These are phyloP conservation scores for Bhutanitis thaidina DNA, from an alignment of 2,888 invertebrate genomes.

Conservation along the genomic window DNA sequence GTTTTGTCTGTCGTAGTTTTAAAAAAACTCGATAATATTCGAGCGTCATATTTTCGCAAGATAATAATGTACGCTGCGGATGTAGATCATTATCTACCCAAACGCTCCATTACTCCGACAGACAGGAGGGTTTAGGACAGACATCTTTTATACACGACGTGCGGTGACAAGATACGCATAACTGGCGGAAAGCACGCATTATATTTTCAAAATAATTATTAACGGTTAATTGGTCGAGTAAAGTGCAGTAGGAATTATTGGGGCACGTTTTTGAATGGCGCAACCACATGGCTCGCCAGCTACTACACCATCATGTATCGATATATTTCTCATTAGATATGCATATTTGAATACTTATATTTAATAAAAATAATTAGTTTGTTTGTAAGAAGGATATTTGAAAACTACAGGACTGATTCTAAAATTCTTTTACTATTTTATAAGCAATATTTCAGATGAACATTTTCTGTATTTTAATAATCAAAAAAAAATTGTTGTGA, in stretches of 20 bases:
- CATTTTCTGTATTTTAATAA: no score
- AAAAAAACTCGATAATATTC: neutral
- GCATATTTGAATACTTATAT: no score
- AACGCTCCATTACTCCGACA: constrained; percentile 13
- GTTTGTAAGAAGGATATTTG: no score
- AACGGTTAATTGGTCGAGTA: constrained; percentile 25
- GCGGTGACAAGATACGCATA: constrained; percentile 9
- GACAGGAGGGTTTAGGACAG: constrained; percentile 12
- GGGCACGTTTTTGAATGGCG: neutral
- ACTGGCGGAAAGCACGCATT: constrained; percentile 33
- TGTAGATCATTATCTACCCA: constrained; percentile 15
- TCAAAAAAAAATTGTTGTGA: no score
- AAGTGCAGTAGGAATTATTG: constrained; percentile 3
- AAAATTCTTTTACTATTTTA: no score
- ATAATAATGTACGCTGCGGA: constrained; percentile 1
- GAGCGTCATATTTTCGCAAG: constrained; percentile 10
- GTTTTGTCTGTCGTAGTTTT: no score
- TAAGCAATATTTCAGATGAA: no score
- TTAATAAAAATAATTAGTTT: no score
- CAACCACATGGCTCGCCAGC: neutral
- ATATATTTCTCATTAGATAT: no score
- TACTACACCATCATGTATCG: no score
- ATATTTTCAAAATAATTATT: constrained; percentile 42
- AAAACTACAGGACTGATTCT: no score
- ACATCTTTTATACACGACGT: constrained; percentile 7